These are phyloP conservation scores for Emydoidea blandingii DNA, from an alignment of 2,797 vertebrate species.

Conservation along the genomic window DNA sequence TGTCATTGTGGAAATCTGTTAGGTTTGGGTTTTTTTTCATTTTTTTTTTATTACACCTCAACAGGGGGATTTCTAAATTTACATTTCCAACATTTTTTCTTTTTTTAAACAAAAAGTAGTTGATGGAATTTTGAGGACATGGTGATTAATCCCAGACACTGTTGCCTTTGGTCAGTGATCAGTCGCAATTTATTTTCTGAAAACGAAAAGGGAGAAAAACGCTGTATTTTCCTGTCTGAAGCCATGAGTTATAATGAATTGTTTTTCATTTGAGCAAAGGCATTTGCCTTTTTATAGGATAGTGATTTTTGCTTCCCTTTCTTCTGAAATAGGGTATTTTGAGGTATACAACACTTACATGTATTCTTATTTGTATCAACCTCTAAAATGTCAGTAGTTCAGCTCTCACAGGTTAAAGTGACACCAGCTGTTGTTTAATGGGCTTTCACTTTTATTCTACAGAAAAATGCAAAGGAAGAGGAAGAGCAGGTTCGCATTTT, in stretches of 20 bases:
- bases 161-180: not conserved
- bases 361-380: not conserved
- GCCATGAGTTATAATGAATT: not conserved
- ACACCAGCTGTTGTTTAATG: constrained; percentile 55
- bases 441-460: constrained; percentile 66
- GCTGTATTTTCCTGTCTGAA: not conserved
- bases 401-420: not conserved
- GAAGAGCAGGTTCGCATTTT: constrained; percentile 90
- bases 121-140: not conserved
- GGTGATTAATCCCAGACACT: not conserved
- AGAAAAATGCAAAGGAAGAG: constrained; percentile 91
- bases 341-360: not conserved
- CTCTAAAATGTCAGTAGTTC: constrained; percentile 5
- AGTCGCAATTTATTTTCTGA: not conserved
- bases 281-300: not conserved
- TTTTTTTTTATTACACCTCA: not conserved
- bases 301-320: not conserved
- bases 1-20: not conserved
- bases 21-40: not conserved
- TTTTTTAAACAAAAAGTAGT: not conserved
- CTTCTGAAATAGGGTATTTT: not conserved
- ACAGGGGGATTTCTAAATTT: rapidly evolving
- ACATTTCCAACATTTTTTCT: not conserved
- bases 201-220: not conserved
- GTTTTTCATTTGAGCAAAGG: not conserved